phyloP scores from a whole-genome alignment of 23 tunicate species.

The Styela clava region DNA sequence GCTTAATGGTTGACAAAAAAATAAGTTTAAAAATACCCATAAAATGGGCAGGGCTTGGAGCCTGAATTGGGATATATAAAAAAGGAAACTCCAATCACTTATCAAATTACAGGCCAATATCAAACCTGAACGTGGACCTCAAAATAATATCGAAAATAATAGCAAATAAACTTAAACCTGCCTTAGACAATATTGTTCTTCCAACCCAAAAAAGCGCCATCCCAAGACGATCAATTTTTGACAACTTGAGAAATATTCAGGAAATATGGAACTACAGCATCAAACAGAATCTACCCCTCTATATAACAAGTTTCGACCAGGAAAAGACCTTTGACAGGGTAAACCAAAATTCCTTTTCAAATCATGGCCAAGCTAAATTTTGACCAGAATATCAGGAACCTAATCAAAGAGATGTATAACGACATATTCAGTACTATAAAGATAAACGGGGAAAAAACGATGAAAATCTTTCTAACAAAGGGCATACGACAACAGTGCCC shows the following conservation, averaged over 20 bases:
- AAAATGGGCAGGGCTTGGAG: no score
- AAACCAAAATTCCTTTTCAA: not conserved
- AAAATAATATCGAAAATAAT: not conserved
- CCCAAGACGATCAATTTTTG: not conserved
- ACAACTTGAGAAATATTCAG: not conserved
- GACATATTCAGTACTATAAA: constrained; percentile 12
- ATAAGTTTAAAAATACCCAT: no score
- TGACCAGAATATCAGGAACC: not conserved
- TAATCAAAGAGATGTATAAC: constrained; percentile 18
- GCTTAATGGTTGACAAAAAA: no score
- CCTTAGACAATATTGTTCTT: not conserved
- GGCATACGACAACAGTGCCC: constrained; percentile 36
- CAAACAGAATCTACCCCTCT: not conserved
- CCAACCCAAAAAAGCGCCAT: not conserved
- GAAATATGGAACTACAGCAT: not conserved
- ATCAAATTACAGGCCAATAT: not conserved
- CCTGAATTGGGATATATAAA: no score
- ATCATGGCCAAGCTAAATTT: not conserved
- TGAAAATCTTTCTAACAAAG: not conserved
- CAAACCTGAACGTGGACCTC: not conserved
- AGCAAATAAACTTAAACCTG: not conserved
- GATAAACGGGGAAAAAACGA: constrained; percentile 4
- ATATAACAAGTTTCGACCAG: not conserved
- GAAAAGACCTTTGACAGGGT: not conserved
- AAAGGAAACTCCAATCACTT: not conserved